Evolutionary conservation across 53 echinoderm and acorn worm genomes (phyloP), one percentile per base, ranked within the genome.

Genomic region (Paracentrotus lividus): DNA sequence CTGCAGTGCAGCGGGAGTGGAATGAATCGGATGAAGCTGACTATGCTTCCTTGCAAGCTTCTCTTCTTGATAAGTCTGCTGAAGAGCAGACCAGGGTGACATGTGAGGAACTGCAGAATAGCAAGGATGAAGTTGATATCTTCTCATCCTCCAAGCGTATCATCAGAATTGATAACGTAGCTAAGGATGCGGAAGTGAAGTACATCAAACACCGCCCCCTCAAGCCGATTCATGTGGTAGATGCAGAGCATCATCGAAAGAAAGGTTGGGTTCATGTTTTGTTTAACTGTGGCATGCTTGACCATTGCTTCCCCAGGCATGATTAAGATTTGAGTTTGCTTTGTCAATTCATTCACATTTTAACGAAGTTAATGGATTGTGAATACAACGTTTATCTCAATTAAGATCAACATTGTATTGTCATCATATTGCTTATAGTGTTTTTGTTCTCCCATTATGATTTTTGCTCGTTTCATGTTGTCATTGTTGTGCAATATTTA

Each of bases 171-270:
- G 93, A 96, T 68, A 96, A 96, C 32, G 95, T 96, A 5, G 66
- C 95, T 13, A 85, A 95, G 88, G 93, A 94, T 44, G 67, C 93
- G 2, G 96, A 97, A 78, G 94, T 96, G 67, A 94, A 76, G 69
- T 97, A 97, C 94, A 94, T 97, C 88, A 94, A 95, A 65, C 96
- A 99, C 66, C 94, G 91, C 66, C 99, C 99, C 0, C 89, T 99
- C 90, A 99, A 99, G 55, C 99, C 99, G 23, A 99, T 99, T 49
- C 96, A 94, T 68, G 94, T 96, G 58, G 99, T 99, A 42, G 99
- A 99, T 90, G 97, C 95, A 9, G 99, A 99, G 88, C 94, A 99
- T 78, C 95, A 94, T 67, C 90, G 96, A 76, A 94, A 97, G 85
- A 99, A 99, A 97, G 99, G 99, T 99, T 92, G 92, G 92, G 56